Evolutionary conservation across 1,140 invertebrate species (phyloP).

Genomic region (Gryllus bimaculatus): DNA sequence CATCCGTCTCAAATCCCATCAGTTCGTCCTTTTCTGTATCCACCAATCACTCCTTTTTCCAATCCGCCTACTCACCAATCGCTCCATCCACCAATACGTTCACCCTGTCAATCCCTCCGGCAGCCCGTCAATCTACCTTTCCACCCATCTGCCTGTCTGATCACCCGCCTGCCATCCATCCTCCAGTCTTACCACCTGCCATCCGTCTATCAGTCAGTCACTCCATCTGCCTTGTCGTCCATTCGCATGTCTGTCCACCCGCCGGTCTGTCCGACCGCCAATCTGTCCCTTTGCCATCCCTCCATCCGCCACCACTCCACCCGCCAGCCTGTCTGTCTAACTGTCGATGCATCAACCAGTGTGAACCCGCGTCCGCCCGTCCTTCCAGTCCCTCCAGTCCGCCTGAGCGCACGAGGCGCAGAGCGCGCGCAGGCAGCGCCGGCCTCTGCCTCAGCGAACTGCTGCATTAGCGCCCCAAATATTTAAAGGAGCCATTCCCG

Average conservation of each 20-base stretch:
- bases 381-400: too few relatives aligned
- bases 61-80: not conserved
- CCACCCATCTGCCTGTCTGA: not conserved
- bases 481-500: too few relatives aligned
- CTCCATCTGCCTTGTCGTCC: not conserved
- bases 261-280: not conserved
- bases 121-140: not conserved
- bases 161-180: not conserved
- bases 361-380: too few relatives aligned
- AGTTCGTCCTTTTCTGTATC: not conserved
- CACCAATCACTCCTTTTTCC: not conserved
- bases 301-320: too few relatives aligned
- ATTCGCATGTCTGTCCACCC: conserved; percentile 7
- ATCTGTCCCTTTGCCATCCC: not conserved
- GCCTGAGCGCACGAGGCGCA: too few relatives aligned
- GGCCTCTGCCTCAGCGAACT: too few relatives aligned
- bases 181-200: not conserved
- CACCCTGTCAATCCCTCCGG: not conserved
- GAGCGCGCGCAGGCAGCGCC: too few relatives aligned
- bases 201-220: not conserved
- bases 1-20: not conserved
- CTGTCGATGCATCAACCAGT: too few relatives aligned
- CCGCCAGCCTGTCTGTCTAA: too few relatives aligned
- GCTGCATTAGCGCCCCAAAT: too few relatives aligned
- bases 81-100: not conserved